Conservation (phyloP, 2,797 vertebrate genomes). For the Lithobates pipiens region DNA sequence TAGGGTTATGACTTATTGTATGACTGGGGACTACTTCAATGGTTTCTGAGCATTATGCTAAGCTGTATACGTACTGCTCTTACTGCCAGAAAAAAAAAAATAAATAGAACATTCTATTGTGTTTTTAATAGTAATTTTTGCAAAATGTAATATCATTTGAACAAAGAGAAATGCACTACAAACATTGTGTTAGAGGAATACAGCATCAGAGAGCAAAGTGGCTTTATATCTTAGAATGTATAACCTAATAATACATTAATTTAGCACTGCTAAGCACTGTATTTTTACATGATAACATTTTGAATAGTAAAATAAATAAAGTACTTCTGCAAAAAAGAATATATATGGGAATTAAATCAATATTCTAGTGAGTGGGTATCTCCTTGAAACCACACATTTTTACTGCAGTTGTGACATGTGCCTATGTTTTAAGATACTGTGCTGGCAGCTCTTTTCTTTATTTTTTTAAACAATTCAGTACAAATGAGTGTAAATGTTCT, state of each 20-base stretch:
- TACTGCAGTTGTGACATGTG: conserved; percentile 34
- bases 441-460: conserved; percentile 42
- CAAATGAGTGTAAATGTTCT: conserved; percentile 49
- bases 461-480: neutral
- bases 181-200: too few species aligned
- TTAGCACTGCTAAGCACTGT: too few species aligned
- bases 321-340: too few species aligned
- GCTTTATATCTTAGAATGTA: too few species aligned
- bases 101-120: too few species aligned
- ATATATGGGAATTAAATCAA: too few species aligned
- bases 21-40: neutral
- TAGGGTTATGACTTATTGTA: neutral
- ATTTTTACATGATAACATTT: too few species aligned
- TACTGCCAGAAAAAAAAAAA: too few species aligned
- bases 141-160: neutral
- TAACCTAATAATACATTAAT: too few species aligned
- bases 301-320: too few species aligned
- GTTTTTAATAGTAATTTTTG: neutral
- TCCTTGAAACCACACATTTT: neutral
- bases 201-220: too few species aligned
- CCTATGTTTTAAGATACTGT: conserved; percentile 48
- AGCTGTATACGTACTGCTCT: neutral
- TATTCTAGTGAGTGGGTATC: neutral
- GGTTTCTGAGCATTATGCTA: neutral
- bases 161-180: too few species aligned